Conservation (phyloP, 1,140 invertebrate genomes). For the Telenomus remus region DNA sequence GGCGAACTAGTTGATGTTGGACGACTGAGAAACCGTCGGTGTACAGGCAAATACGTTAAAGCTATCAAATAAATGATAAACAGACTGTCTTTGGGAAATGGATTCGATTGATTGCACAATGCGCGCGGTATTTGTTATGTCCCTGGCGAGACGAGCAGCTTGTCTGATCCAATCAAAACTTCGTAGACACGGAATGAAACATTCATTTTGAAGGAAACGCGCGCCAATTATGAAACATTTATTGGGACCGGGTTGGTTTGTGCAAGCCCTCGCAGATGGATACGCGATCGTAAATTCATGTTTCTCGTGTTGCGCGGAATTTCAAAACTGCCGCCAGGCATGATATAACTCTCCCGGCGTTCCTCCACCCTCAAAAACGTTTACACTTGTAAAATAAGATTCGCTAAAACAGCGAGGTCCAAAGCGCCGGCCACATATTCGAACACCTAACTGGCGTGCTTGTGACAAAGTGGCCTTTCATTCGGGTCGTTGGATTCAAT, state of each 20-base stretch:
- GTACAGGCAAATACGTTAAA: neutral
- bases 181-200: slow-evolving; percentile 65
- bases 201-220: slow-evolving; percentile 56
- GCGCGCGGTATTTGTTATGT: slow-evolving; percentile 33
- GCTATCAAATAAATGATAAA: slow-evolving; percentile 43
- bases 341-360: slow-evolving; percentile 36
- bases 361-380: neutral
- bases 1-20: no score
- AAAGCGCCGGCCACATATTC: slow-evolving; percentile 33
- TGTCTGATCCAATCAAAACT: slow-evolving; percentile 67
- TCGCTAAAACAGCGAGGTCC: slow-evolving; percentile 40
- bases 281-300: slow-evolving; percentile 57
- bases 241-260: slow-evolving; percentile 46
- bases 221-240: slow-evolving; percentile 62
- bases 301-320: slow-evolving; percentile 36
- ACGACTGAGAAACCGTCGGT: neutral
- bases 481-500: slow-evolving; percentile 26
- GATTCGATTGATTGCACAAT: slow-evolving; percentile 29
- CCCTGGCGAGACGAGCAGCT: slow-evolving; percentile 26
- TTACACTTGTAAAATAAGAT: slow-evolving; percentile 45
- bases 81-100: slow-evolving; percentile 23
- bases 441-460: slow-evolving; percentile 8
- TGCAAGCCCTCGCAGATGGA: slow-evolving; percentile 30
- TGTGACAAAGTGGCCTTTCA: slow-evolving; percentile 11
- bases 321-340: slow-evolving; percentile 43